A percentile compares a stretch with the other conserved stretches of the same genome.
phyloP scores from a whole-genome alignment of 2,113 vertebrate species.

The Austrofundulus limnaeus region DNA sequence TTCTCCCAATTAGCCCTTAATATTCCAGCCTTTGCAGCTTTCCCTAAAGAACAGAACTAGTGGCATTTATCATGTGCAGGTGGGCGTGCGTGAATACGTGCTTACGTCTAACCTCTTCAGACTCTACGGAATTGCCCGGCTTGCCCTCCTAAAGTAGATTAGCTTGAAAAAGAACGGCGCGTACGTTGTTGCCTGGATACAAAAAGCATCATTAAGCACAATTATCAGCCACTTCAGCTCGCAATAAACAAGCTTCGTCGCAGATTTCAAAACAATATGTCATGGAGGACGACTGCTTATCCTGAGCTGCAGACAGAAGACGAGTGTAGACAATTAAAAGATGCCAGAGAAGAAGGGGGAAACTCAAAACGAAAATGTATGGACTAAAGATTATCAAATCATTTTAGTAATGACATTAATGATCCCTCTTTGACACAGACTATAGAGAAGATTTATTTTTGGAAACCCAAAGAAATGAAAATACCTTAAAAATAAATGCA shows the following conservation, averaged over 20 bases:
- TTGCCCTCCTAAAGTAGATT: conserved; percentile 65
- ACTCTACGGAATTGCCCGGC: conserved; percentile 47
- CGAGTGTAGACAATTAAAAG: not conserved
- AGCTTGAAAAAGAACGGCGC: conserved; percentile 61
- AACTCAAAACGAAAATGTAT: not conserved
- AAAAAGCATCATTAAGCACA: conserved; percentile 82
- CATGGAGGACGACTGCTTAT: conserved; percentile 50
- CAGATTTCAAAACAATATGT: conserved; percentile 65
- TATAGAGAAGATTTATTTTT: not conserved
- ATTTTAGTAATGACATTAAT: not conserved
- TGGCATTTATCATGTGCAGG: conserved; percentile 41
- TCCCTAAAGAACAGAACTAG: conserved; percentile 27
- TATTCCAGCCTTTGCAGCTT: conserved; percentile 2
- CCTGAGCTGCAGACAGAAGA: conserved; percentile 14
- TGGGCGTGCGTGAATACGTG: conserved; percentile 2
- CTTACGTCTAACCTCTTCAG: conserved; percentile 52
- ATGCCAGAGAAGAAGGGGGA: not conserved
- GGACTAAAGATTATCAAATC: not conserved
- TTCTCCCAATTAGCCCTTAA: conserved; percentile 15
- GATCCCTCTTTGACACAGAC: not conserved
- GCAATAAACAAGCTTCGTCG: conserved; percentile 63
- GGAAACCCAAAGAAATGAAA: not conserved
- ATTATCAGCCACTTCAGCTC: conserved; percentile 75
- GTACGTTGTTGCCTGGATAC: conserved; percentile 80
- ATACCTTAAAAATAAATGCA: not conserved